Base-by-base conservation (phyloP, 1,140 invertebrate species). In the Diprion similis region DNA sequence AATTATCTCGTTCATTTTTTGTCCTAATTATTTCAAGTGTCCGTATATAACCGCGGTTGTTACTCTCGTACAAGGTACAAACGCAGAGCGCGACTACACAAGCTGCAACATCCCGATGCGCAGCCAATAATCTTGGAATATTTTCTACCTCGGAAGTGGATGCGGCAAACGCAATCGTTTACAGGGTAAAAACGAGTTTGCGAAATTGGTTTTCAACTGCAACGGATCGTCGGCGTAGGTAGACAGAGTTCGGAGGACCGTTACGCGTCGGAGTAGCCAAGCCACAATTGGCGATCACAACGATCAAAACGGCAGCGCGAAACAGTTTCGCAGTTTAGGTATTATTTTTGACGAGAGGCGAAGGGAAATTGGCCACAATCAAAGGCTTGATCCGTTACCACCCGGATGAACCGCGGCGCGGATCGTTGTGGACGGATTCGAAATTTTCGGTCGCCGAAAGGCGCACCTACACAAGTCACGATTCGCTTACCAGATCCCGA, bases 201-300 rank as follows among this genome's bases (percentile, higher is more conserved):
- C 51, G 9, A 59, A 59, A 59, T 59, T 59, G 51, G 51, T 59
- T 59, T 59, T 59, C n/a, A 17, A 59, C 51, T 59, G 51, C 51
- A 59, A 59, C 51, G 51, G 51, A 59, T 59, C 51, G n/a, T 4
- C 51, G 51, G 6, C 24, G 24, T 59, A 59, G 24, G 24, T 6
- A 6, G 24, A 37, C 24, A 37, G 24, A 37, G 24, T 37, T 37
- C 24, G 24, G 24, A 59, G n/a, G 11, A 17, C 51, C 51, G 51
- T 59, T 59, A 59, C 51, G 51, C 51, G 51, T 59, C 8, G n/a
- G n/a, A 59, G n/a, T 59, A 59, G 51, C 11, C 51, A 15, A 37
- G 51, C 8, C 51, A 59, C 51, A 17, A 15, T 59, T 59, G 8
- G n/a, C 51, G 51, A 59, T 59, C 11, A 9, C 24, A 37, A 37